phyloP scores from a whole-genome alignment of 2,888 invertebrate genomes.

The Hecatera dysodea region DNA sequence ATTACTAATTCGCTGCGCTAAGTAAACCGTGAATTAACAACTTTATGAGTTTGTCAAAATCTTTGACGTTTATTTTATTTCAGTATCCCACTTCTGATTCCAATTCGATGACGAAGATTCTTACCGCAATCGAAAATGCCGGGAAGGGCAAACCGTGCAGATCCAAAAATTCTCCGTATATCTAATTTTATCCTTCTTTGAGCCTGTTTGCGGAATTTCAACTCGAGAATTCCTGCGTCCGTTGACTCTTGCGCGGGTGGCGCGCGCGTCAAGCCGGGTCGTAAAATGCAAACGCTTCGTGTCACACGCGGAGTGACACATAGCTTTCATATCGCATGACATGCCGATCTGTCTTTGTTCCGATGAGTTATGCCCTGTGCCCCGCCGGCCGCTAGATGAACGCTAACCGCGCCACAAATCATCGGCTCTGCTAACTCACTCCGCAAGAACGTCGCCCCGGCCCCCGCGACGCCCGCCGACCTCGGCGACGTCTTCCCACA shows the following conservation, averaged over 20 bases:
- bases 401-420: conserved; percentile 86
- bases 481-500: conserved; percentile 74
- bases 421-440: conserved; percentile 82
- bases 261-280: conserved; percentile 61
- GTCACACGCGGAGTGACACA: conserved; percentile 72
- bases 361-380: conserved; percentile 79
- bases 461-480: conserved; percentile 64
- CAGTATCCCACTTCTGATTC: conserved; percentile 3
- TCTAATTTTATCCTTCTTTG: conserved; percentile 71
- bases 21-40: conserved; percentile 65
- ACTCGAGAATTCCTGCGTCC: conserved; percentile 64
- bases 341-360: conserved; percentile 78
- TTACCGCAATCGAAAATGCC: conserved; percentile 42
- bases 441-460: conserved; percentile 74
- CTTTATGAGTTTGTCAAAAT: conserved; percentile 14
- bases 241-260: conserved; percentile 66
- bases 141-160: conserved; percentile 43
- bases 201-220: conserved; percentile 68
- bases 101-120: conserved; percentile 17
- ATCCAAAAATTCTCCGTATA: conserved; percentile 65
- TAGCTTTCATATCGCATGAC: conserved; percentile 69
- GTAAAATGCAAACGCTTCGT: conserved; percentile 68
- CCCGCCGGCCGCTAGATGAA: conserved; percentile 80
- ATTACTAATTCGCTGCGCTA: conserved; percentile 71
- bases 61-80: conserved; percentile 6